Evolutionary conservation across 2,888 invertebrate species (phyloP), one percentile per base, ranked within the genome.

Genomic region (Stratiomys singularior): DNA sequence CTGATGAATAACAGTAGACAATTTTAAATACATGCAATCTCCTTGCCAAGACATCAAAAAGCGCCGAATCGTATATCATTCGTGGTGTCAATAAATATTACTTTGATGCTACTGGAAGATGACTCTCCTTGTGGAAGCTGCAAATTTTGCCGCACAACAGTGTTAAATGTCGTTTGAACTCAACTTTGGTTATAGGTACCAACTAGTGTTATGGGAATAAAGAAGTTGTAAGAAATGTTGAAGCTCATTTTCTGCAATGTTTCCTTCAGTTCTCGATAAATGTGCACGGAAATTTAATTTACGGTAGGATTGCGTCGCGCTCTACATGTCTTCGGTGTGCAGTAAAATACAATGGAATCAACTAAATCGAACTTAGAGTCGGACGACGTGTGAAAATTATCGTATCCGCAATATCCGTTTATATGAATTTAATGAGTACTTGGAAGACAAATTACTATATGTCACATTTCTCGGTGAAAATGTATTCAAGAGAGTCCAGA

Each of bases 61-160:
- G 67, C 67, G 72, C 80, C 80, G 80, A 78, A 76, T 78, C 80
- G 72, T 80, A 80, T 78, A 69, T 80, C 80, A 80, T 76, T 60
- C 56, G 47, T 44, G 66, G 72, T 78, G 80, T 76, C 80, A 80
- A 77, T 66, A 71, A 76, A 78, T 30, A 77, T 76, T 77, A 76
- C 78, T 67, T 76, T 76, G 74, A 76, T 76, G 78, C 80, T 80
- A 80, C 78, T 80, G 78, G 76, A 77, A 76, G 71, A 74, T 78
- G 52, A 67, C 76, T 37, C 37, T n/a, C n/a, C 47, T 76, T 76
- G 63, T 44, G 37, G 71, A 28, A 30, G 66, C 37, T 37, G 66
- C 66, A 37, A 4, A 52, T 9, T 5, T 5, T 3, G 1, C 52
- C 18, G 7, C 52, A 52, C 52, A 15, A 15, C 52, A 52, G 52